phyloP scores from a whole-genome alignment of 2,113 vertebrate species.

The Toxotes chatareus region DNA sequence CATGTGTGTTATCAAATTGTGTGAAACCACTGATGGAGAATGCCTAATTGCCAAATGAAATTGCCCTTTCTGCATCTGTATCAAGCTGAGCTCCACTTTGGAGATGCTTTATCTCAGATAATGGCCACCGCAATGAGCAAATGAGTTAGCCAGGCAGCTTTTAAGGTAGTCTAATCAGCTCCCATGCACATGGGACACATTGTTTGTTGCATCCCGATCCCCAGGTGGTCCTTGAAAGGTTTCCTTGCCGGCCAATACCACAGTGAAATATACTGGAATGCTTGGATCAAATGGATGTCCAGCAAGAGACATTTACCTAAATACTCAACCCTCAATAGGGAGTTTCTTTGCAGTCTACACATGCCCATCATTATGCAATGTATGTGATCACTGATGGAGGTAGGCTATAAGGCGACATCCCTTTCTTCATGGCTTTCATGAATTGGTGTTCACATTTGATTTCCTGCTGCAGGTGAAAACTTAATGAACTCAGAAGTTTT shows the following conservation, averaged over 20 bases:
- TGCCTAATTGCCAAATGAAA: constrained; percentile 22
- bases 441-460: constrained; percentile 2
- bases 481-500: constrained; percentile 29
- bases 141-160: constrained; percentile 10
- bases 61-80: neutral
- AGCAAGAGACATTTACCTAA: neutral
- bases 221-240: constrained; percentile 42
- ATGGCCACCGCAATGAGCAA: constrained; percentile 6
- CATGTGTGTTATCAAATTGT: too few species aligned
- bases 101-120: constrained; percentile 35
- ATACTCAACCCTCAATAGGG: neutral
- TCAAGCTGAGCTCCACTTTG: constrained; percentile 17
- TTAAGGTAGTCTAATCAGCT: constrained; percentile 35
- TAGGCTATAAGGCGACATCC: constrained; percentile 7
- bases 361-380: constrained; percentile 37
- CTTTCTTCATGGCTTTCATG: neutral
- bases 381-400: constrained; percentile 16
- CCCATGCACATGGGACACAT: neutral
- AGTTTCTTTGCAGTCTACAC: neutral
- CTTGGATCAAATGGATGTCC: constrained; percentile 23
- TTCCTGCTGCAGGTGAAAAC: constrained; percentile 16
- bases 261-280: constrained; percentile 33
- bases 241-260: neutral
- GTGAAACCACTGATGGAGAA: neutral
- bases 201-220: constrained; percentile 11